Conservation (phyloP, 2,797 vertebrate species). For the Cercopithecus mitis region DNA sequence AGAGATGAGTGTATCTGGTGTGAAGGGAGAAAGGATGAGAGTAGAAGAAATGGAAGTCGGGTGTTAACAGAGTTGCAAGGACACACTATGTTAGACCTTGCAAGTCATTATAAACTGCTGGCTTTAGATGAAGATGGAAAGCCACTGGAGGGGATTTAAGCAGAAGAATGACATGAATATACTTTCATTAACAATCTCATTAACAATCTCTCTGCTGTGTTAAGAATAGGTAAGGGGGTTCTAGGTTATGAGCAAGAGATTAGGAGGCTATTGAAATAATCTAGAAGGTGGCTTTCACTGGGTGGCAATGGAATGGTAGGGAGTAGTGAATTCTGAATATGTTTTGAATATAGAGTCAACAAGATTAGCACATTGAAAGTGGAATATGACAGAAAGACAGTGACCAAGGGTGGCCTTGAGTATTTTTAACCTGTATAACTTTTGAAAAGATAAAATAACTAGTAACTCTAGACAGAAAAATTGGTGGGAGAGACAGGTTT, state of each 20-base stretch:
- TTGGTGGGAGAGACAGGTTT: background rate
- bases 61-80: background rate
- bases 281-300: background rate
- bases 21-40: background rate
- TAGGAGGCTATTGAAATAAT: background rate
- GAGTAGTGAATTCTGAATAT: background rate
- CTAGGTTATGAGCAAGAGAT: background rate
- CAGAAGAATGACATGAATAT: background rate
- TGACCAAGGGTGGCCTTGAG: background rate
- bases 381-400: background rate
- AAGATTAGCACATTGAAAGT: background rate
- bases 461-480: background rate
- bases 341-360: background rate
- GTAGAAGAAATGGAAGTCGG: background rate
- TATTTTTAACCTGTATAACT: background rate
- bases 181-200: background rate
- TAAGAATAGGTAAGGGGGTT: background rate
- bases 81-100: background rate
- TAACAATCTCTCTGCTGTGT: background rate
- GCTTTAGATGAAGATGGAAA: background rate
- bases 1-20: background rate
- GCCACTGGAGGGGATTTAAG: background rate
- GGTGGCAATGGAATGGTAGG: background rate
- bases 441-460: background rate
- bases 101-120: background rate